Conservation (phyloP, 2,797 vertebrate genomes). For the Rhabdomys pumilio region DNA sequence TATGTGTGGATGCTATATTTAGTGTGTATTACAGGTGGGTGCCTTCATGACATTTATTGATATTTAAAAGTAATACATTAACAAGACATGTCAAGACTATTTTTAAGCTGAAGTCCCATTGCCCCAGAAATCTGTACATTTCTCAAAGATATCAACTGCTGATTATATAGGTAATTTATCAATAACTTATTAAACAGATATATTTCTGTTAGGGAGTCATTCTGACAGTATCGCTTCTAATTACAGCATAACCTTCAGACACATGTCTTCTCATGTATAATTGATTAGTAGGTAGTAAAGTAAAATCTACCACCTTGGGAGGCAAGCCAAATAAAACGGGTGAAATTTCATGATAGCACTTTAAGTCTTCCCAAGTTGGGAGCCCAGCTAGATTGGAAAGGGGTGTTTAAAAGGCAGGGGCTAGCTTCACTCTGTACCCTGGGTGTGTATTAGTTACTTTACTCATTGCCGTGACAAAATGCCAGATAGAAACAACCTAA, state of each 20-base stretch:
- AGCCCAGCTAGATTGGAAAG: background rate
- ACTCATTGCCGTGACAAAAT: background rate
- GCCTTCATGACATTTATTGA: slow-evolving; percentile 49
- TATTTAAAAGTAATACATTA: slow-evolving; percentile 69
- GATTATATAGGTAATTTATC: slow-evolving; percentile 80
- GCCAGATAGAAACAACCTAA: background rate
- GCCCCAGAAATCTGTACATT: slow-evolving; percentile 69
- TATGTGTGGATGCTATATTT: slow-evolving; percentile 21
- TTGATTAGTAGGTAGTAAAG: slow-evolving; percentile 65
- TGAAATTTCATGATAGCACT: background rate
- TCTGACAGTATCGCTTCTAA: slow-evolving; percentile 77
- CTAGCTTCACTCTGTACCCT: background rate
- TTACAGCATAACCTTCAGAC: slow-evolving; percentile 78
- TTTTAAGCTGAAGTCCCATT: slow-evolving; percentile 73
- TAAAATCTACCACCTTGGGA: slow-evolving; percentile 62
- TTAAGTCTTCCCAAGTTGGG: background rate
- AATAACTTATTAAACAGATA: slow-evolving; percentile 78
- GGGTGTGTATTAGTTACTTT: too few species aligned
- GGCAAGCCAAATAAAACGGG: slow-evolving; percentile 55
- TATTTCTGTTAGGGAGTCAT: slow-evolving; percentile 76
- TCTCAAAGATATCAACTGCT: slow-evolving; percentile 66
- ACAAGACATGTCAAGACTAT: slow-evolving; percentile 69
- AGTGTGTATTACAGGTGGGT: slow-evolving; percentile 40
- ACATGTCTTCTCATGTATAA: slow-evolving; percentile 72
- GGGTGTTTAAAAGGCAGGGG: background rate